Evolutionary conservation across 2,888 invertebrate species (phyloP).

Genomic region (Conops quadrifasciatus): DNA sequence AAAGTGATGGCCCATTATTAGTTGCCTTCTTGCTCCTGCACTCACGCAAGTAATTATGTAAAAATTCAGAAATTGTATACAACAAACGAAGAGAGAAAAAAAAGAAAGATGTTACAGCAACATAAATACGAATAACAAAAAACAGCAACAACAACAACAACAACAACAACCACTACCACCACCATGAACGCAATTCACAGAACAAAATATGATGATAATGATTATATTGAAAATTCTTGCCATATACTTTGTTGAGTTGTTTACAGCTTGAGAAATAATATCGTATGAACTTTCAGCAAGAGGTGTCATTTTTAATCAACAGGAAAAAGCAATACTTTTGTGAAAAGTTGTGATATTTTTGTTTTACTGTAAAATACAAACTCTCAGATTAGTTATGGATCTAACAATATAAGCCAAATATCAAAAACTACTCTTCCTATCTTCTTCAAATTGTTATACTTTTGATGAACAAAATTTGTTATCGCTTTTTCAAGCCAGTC

Average conservation of each 20-base stretch:
- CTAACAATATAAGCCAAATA: too few relatives aligned
- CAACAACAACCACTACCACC: not conserved
- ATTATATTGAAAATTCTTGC: not conserved
- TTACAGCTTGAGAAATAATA: not conserved
- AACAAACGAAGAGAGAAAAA: not conserved
- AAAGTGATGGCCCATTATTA: slow-evolving; percentile 28
- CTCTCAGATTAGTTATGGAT: too few relatives aligned
- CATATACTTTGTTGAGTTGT: not conserved
- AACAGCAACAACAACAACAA: slow-evolving; percentile 5
- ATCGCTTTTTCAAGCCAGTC: too few relatives aligned
- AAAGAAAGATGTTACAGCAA: not conserved
- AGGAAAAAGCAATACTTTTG: too few relatives aligned
- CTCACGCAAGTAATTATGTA: slow-evolving; percentile 35
- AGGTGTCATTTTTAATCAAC: too few relatives aligned
- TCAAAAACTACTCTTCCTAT: too few relatives aligned
- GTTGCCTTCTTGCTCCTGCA: slow-evolving; percentile 21
- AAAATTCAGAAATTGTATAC: slow-evolving; percentile 29
- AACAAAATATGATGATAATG: too few relatives aligned
- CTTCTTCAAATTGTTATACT: too few relatives aligned
- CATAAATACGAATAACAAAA: not conserved
- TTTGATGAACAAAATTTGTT: too few relatives aligned
- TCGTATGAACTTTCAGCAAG: too few relatives aligned
- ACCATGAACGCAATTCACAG: not conserved
- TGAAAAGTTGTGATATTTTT: too few relatives aligned
- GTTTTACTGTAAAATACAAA: too few relatives aligned